Evolutionary conservation across 2,797 vertebrate genomes (phyloP), one percentile per base, ranked within the genome.

Genomic region (Chromis chromis): DNA sequence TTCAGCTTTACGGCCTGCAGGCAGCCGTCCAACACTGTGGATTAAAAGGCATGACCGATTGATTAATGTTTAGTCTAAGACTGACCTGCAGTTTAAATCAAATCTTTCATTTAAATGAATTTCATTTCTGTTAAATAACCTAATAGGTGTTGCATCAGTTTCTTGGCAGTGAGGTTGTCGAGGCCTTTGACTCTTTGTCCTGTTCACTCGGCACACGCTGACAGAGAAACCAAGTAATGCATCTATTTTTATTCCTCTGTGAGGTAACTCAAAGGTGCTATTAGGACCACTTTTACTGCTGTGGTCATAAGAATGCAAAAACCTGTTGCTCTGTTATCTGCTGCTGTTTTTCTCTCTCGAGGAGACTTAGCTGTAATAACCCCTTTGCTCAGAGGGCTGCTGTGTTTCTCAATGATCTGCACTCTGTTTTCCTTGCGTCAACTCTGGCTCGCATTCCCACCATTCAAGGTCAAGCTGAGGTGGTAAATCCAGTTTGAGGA

Each of bases 401-500:
- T 17, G 22, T 46, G 53, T 63, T 66, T 72, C 59, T 76, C 27
- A 78, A 72, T 62, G 68, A 71, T 40, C 52, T 12, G 31, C 21
- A 4, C 28, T 77, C 56, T 64, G 58, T 86, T 88, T 78, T 65
- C 54, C 63, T 75, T 74, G 58, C 80, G 84, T 86, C 78, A 84
- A 60, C 79, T 64, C 14, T 14, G 55, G 67, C 76, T 74, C 65
- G 72, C 79, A 74, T 89, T 87, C 72, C 81, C 79, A 77, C 74
- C 72, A 65, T 84, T 81, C 74, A 85, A 79, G 73, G 84, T 87
- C 46, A 0, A 65, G 25, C 59, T 17, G 53, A 67, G 67, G 73
- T 59, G 81, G 67, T 78, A 76, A 83, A 84, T 84, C 83, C 76
- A 79, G 84, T 89, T 79, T 57, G 61, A 75, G 62, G 53, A 72